Evolutionary conservation across 2,113 vertebrate genomes (phyloP).

Genomic region (Siniperca knerii): DNA sequence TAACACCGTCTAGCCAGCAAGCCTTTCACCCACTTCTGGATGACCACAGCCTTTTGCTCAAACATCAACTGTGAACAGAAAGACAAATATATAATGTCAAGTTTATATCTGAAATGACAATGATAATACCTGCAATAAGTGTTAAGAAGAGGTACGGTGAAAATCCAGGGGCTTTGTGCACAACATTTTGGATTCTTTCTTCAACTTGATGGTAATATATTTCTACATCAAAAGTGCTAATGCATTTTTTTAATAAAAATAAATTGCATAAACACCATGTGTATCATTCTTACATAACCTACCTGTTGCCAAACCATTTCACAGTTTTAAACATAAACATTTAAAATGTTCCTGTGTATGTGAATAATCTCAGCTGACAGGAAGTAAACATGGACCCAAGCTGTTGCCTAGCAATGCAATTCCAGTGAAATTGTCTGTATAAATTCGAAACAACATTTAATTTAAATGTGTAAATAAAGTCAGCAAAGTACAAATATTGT

Average conservation of each 20-base stretch:
- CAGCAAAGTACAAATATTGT: neutral
- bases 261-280: neutral
- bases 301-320: neutral
- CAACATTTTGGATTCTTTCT: neutral
- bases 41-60: slow-evolving; percentile 89
- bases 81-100: neutral
- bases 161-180: neutral
- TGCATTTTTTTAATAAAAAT: neutral
- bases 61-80: slow-evolving; percentile 85
- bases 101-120: neutral
- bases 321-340: neutral
- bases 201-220: neutral
- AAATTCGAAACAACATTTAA: neutral
- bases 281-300: neutral
- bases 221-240: neutral
- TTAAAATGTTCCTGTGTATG: neutral
- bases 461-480: neutral
- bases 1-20: slow-evolving; percentile 88
- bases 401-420: neutral
- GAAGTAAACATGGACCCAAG: slow-evolving; percentile 4
- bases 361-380: neutral
- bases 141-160: neutral
- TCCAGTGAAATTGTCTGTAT: neutral
- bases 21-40: slow-evolving; percentile 91
- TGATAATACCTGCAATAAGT: neutral